These are phyloP conservation scores for Conger conger DNA, from an alignment of 2,113 vertebrate genomes.

Conservation along the genomic window DNA sequence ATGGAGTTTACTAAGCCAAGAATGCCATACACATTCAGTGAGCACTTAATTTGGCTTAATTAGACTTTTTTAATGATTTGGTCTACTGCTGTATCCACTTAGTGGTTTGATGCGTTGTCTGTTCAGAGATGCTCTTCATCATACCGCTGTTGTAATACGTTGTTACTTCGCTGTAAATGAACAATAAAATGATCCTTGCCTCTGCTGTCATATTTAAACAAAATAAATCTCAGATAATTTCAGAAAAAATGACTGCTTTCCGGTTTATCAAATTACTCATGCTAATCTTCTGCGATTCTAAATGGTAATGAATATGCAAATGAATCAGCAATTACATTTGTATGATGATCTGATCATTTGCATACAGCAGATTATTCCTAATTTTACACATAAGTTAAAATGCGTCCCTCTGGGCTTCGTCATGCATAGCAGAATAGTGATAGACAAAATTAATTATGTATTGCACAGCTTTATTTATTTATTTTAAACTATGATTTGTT, in stretches of 20 bases:
- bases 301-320: neutral
- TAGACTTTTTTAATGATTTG: no score
- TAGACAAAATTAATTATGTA: neutral
- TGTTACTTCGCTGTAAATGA: no score
- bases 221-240: no score
- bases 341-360: conserved; percentile 1
- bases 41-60: no score
- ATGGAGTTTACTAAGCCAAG: neutral
- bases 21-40: neutral
- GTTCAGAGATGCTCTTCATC: no score
- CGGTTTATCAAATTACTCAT: neutral
- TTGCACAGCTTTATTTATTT: no score
- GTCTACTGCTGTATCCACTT: no score
- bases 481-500: no score
- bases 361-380: neutral
- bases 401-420: neutral
- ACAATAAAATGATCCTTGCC: neutral
- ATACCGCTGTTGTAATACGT: no score
- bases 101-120: no score
- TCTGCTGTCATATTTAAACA: neutral
- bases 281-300: neutral
- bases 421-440: neutral
- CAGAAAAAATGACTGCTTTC: no score
- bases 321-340: neutral
- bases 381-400: neutral